Percentiles rank a stretch among this genome's conserved stretches.
These are phyloP conservation scores for Sclerurus mexicanus DNA, from an alignment of 2,113 vertebrate species.

Conservation along the genomic window DNA sequence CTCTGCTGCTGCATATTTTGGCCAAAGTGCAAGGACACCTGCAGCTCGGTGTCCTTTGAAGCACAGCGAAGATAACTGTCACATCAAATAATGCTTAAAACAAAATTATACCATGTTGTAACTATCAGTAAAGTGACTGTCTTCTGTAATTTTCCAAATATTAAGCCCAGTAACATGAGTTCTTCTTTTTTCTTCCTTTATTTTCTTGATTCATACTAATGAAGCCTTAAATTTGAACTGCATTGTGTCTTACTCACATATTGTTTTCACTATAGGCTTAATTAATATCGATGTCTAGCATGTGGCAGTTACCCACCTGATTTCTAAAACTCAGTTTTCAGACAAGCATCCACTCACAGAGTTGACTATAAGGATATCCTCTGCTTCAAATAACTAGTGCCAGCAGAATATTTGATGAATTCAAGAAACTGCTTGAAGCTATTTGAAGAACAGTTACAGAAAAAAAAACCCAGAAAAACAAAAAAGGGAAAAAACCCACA, in stretches of 20 bases:
- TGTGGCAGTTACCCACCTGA: neutral
- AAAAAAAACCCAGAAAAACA: neutral
- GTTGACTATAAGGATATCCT: neutral
- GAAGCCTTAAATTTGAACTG: neutral
- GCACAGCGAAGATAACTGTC: neutral
- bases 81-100: neutral
- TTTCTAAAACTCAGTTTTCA: neutral
- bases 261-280: neutral
- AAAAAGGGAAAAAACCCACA: no score
- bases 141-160: neutral
- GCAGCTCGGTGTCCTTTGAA: neutral
- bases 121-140: neutral
- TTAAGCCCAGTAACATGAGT: neutral
- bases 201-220: neutral
- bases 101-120: neutral
- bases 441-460: neutral
- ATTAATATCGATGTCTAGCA: neutral
- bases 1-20: neutral
- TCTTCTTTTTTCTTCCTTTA: neutral
- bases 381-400: neutral
- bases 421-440: no score
- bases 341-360: neutral
- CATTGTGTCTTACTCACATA: neutral
- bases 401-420: neutral
- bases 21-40: fast-evolving